Conservation (phyloP, 2,888 invertebrate genomes). For the Helicoverpa assulta region DNA sequence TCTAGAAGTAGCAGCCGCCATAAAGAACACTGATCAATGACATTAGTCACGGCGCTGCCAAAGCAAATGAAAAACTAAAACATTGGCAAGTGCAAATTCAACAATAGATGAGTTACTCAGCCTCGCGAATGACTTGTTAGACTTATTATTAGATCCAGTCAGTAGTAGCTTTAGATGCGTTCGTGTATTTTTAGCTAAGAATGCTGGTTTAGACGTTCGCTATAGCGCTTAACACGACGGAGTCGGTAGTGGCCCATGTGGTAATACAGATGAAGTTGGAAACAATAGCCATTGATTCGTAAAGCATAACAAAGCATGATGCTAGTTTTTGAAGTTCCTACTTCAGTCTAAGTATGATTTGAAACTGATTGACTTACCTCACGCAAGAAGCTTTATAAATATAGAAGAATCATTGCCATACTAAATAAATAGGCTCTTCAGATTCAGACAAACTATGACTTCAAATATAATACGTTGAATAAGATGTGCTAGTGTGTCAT, state of each 20-base stretch:
- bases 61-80: conserved; percentile 59
- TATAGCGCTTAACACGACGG: conserved; percentile 52
- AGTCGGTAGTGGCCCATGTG: conserved; percentile 44
- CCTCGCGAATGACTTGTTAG: conserved; percentile 67
- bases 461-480: too few species aligned
- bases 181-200: conserved; percentile 66
- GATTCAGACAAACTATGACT: too few species aligned
- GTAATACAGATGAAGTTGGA: conserved; percentile 25
- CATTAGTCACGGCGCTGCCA: conserved; percentile 57
- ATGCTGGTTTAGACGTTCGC: conserved; percentile 63
- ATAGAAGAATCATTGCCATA: not conserved
- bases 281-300: conserved; percentile 36
- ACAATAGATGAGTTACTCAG: conserved; percentile 68
- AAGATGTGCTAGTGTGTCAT: not conserved
- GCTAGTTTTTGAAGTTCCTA: not conserved
- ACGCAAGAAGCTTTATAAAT: not conserved
- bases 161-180: conserved; percentile 67
- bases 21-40: conserved; percentile 59
- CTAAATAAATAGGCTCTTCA: too few species aligned
- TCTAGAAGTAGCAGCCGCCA: conserved; percentile 24
- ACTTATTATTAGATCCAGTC: conserved; percentile 64
- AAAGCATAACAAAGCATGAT: not conserved
- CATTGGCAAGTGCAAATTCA: conserved; percentile 67
- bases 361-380: not conserved
- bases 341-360: not conserved